Evolutionary conservation across 2,797 vertebrate species (phyloP).

Genomic region (Manis pentadactyla): DNA sequence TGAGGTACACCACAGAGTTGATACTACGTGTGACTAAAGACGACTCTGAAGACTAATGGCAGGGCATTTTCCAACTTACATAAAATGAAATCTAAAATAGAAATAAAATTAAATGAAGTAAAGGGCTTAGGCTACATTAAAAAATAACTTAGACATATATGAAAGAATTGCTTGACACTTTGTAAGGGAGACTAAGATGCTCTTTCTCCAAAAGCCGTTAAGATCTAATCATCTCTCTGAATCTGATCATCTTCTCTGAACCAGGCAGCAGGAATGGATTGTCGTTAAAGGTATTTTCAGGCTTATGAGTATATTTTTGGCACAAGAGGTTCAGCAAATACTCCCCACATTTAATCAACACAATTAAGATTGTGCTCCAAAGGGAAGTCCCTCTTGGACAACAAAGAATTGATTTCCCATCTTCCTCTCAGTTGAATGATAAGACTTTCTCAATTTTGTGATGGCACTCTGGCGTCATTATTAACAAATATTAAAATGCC

Average conservation of each 20-base stretch:
- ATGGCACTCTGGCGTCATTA: background rate
- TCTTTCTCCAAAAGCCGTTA: background rate
- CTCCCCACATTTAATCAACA: background rate
- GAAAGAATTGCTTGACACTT: constrained; percentile 19
- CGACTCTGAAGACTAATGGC: background rate
- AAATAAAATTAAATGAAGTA: constrained; percentile 53
- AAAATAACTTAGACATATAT: constrained; percentile 25
- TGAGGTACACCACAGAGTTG: background rate
- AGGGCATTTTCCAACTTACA: constrained; percentile 9
- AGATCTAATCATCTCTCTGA: constrained; percentile 15
- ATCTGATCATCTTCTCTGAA: background rate
- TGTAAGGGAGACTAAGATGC: constrained; percentile 14
- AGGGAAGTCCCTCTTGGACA: background rate
- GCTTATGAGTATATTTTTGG: background rate
- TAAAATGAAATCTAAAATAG: background rate
- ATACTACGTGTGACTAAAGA: background rate
- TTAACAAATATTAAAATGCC: background rate
- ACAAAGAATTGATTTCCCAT: background rate
- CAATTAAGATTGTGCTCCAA: background rate
- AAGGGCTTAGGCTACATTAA: constrained; percentile 14
- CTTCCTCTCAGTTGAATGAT: background rate
- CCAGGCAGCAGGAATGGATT: background rate
- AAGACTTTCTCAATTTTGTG: background rate
- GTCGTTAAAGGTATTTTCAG: background rate
- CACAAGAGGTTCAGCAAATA: background rate